Evolutionary conservation across 2,888 invertebrate genomes (phyloP).

Genomic region (Spodoptera littoralis): DNA sequence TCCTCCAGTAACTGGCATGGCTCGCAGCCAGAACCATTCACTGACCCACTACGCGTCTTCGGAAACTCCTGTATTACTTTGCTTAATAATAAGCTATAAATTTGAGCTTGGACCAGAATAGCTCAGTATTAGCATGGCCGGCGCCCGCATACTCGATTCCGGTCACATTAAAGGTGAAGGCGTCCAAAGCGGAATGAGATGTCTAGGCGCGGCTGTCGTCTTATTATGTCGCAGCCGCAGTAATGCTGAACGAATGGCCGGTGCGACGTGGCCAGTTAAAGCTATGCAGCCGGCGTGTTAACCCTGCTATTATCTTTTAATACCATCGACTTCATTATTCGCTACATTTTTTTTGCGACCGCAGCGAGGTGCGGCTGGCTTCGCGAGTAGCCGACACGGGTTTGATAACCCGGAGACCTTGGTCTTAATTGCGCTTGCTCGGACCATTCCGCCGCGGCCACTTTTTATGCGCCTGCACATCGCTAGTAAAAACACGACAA

Average conservation of each 20-base stretch:
- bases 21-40: constrained; percentile 81
- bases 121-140: constrained; percentile 38
- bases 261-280: constrained; percentile 68
- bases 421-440: constrained; percentile 88
- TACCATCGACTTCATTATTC: constrained; percentile 87
- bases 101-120: constrained; percentile 31
- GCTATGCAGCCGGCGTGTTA: constrained; percentile 80
- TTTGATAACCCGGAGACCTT: constrained; percentile 89
- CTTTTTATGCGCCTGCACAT: constrained; percentile 88
- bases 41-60: constrained; percentile 76
- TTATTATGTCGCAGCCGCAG: constrained; percentile 60
- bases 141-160: constrained; percentile 43
- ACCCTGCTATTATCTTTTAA: constrained; percentile 86
- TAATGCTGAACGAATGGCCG: constrained; percentile 62
- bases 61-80: constrained; percentile 69
- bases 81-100: constrained; percentile 47
- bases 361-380: constrained; percentile 80
- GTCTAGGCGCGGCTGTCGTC: constrained; percentile 50
- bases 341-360: constrained; percentile 85
- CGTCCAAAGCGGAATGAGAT: constrained; percentile 47
- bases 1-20: constrained; percentile 76
- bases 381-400: constrained; percentile 83
- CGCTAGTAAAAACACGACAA: constrained; percentile 86
- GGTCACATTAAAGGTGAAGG: constrained; percentile 41
- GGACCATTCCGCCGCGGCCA: constrained; percentile 86